Conservation (phyloP, 1,140 invertebrate species). For the Venturia canescens region DNA sequence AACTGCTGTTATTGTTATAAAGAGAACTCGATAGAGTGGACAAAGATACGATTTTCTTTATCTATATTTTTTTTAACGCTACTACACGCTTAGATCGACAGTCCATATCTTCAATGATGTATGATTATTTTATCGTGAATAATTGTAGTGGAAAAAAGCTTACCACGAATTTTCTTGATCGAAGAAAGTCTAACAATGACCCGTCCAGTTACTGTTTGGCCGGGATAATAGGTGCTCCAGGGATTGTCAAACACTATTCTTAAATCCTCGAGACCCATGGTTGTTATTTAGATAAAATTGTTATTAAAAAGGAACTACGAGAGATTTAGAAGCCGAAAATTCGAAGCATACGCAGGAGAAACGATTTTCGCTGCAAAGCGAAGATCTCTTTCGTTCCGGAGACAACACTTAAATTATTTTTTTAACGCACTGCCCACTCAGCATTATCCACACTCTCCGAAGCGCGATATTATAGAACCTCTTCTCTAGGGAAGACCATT, state of each 20-base stretch:
- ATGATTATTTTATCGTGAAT: too few relatives aligned
- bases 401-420: background rate
- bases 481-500: background rate
- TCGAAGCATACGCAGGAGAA: too few relatives aligned
- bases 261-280: slow-evolving; percentile 74
- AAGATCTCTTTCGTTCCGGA: background rate
- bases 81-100: too few relatives aligned
- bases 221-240: slow-evolving; percentile 74
- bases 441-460: slow-evolving; percentile 11
- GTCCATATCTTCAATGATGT: too few relatives aligned
- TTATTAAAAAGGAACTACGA: too few relatives aligned
- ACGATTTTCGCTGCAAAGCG: too few relatives aligned
- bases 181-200: slow-evolving; percentile 70
- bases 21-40: too few relatives aligned
- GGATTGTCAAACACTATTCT: slow-evolving; percentile 75
- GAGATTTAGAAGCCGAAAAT: too few relatives aligned
- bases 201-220: slow-evolving; percentile 73
- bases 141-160: slow-evolving; percentile 49
- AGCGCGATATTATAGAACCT: background rate
- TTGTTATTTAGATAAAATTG: background rate
- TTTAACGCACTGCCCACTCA: background rate
- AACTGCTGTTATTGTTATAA: too few relatives aligned
- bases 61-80: too few relatives aligned
- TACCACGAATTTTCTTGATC: slow-evolving; percentile 76
- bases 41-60: too few relatives aligned